Evolutionary conservation across 1,140 invertebrate genomes (phyloP).

Genomic region (Polypedilum vanderplanki): DNA sequence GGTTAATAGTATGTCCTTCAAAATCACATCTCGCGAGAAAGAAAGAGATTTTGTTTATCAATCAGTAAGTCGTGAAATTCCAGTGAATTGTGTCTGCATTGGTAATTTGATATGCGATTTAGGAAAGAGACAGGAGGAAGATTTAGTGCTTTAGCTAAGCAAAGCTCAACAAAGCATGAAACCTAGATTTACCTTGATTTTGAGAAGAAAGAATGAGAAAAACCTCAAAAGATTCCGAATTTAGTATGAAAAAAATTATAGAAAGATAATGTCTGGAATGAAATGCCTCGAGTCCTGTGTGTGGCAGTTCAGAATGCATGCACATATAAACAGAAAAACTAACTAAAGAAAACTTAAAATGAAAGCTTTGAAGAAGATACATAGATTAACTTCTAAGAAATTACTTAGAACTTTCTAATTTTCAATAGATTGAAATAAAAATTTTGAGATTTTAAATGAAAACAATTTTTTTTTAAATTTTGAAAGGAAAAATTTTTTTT

Average conservation of each 20-base stretch:
- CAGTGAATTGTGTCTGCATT: constrained; percentile 17
- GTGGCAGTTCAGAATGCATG: no score
- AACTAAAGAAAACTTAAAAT: no score
- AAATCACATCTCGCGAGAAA: not conserved
- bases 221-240: not conserved
- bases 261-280: no score
- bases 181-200: not conserved
- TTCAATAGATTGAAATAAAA: no score
- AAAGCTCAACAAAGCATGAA: constrained; percentile 3
- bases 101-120: not conserved
- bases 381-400: no score
- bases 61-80: constrained; percentile 17
- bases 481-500: no score
- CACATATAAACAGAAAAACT: no score
- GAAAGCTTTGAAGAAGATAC: no score
- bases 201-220: not conserved
- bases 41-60: not conserved
- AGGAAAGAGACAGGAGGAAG: not conserved
- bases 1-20: not conserved
- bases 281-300: not conserved
- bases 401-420: no score
- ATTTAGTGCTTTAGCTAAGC: not conserved
- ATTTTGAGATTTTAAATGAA: no score
- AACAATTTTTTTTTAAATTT: no score
- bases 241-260: no score